These are phyloP conservation scores for Tetheella fluctuosa DNA, from an alignment of 2,888 invertebrate species.

Conservation along the genomic window DNA sequence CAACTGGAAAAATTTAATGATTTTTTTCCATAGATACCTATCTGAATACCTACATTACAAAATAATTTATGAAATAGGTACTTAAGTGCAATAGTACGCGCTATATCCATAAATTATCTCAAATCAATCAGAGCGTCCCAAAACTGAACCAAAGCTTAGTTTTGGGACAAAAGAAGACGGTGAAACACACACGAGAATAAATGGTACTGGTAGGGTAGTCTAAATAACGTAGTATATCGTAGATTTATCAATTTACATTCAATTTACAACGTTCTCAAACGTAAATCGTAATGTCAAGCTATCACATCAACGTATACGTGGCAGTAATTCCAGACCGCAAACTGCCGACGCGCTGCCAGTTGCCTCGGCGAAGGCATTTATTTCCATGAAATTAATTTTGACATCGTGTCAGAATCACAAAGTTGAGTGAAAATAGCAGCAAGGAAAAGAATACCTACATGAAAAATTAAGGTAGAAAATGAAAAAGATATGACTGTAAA, in stretches of 20 bases:
- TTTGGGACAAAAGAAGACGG: no score
- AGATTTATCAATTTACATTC: background rate
- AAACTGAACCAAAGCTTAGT: no score
- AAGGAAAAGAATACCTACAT: background rate
- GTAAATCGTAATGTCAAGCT: constrained; percentile 12
- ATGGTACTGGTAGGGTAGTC: no score
- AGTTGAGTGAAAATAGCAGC: background rate
- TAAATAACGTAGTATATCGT: background rate
- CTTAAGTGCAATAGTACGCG: no score
- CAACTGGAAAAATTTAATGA: no score
- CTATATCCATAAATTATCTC: no score
- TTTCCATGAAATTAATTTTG: constrained; percentile 27
- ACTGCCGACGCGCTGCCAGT: constrained; percentile 4
- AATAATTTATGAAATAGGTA: no score
- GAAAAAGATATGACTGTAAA: background rate
- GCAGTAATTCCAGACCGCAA: background rate
- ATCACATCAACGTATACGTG: constrained; percentile 11
- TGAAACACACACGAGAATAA: no score
- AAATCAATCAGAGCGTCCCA: no score
- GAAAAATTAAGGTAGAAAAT: background rate
- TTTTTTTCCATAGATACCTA: no score
- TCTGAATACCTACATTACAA: no score
- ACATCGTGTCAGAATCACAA: constrained; percentile 14
- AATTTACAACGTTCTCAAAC: background rate
- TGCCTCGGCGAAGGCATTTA: constrained; percentile 15